Percentiles rank a stretch among this genome's conserved stretches.
phyloP scores from a whole-genome alignment of 2,888 invertebrate species.

The Tetropium fuscum region DNA sequence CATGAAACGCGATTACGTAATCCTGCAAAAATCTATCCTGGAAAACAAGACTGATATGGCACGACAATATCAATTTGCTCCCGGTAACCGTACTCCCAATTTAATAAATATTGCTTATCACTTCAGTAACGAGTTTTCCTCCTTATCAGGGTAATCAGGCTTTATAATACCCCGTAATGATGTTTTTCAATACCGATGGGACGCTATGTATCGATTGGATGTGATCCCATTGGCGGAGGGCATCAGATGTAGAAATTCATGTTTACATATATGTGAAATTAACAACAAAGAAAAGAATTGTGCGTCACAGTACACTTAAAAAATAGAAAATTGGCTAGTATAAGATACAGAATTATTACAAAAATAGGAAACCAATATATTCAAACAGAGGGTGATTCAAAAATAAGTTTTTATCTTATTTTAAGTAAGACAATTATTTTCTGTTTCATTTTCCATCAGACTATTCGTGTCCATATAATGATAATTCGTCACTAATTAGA shows the following conservation, averaged over 20 bases:
- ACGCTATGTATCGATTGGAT: constrained; percentile 18
- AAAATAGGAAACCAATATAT: too few relatives aligned
- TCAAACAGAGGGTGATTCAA: too few relatives aligned
- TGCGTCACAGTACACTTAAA: too few relatives aligned
- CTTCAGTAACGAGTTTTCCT: neutral
- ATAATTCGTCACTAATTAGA: too few relatives aligned
- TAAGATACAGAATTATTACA: neutral
- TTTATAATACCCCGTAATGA: constrained; percentile 5
- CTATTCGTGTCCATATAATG: too few relatives aligned
- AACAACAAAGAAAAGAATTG: neutral
- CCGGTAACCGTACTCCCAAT: constrained; percentile 1
- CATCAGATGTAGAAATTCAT: neutral
- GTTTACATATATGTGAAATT: neutral
- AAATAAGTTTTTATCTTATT: too few relatives aligned
- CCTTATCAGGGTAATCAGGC: constrained; percentile 1
- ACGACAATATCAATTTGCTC: neutral
- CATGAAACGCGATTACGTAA: too few relatives aligned
- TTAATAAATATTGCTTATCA: constrained; percentile 4
- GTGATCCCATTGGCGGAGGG: neutral
- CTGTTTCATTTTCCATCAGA: too few relatives aligned
- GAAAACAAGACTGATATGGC: too few relatives aligned
- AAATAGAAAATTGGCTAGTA: too few relatives aligned
- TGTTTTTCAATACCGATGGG: neutral
- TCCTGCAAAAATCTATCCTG: too few relatives aligned
- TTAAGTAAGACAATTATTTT: too few relatives aligned